Evolutionary conservation across 1,140 invertebrate species (phyloP).

Genomic region (Zaprionus ghesquierei): DNA sequence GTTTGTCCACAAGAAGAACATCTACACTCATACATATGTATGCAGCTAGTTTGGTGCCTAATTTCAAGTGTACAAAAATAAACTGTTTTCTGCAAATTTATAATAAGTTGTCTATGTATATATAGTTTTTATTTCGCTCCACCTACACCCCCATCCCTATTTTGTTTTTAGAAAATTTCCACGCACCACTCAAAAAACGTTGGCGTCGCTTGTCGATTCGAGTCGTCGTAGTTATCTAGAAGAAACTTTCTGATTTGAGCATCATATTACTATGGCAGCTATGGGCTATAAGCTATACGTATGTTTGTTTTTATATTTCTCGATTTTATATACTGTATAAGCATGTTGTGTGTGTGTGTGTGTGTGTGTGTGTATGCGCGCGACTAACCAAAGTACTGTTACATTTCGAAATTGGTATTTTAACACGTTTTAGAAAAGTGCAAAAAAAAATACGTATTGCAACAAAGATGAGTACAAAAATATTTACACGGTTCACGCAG

Average conservation of each 20-base stretch:
- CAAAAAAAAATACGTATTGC: not conserved
- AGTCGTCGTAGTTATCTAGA: constrained; percentile 6
- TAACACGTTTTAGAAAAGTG: not conserved
- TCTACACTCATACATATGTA: not conserved
- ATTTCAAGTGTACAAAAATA: constrained; percentile 30
- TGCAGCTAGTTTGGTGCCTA: not conserved
- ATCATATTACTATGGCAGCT: constrained; percentile 41
- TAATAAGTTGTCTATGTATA: not conserved
- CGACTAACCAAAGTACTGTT: no score
- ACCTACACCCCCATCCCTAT: not conserved
- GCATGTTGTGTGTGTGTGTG: not conserved
- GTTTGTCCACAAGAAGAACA: constrained; percentile 1
- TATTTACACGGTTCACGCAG: not conserved
- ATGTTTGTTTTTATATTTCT: not conserved
- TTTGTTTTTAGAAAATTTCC: not conserved
- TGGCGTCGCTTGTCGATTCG: not conserved
- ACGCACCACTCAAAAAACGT: not conserved
- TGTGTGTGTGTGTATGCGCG: not conserved
- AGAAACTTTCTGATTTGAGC: constrained; percentile 18
- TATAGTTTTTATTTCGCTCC: not conserved
- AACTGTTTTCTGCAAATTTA: not conserved
- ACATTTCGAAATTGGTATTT: not conserved
- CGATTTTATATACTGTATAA: not conserved
- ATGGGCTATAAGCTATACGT: constrained; percentile 12
- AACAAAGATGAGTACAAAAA: not conserved